A percentile compares a stretch with the other conserved stretches of the same genome.
phyloP scores from a whole-genome alignment of 2,797 vertebrate species.

The Danio albolineatus region DNA sequence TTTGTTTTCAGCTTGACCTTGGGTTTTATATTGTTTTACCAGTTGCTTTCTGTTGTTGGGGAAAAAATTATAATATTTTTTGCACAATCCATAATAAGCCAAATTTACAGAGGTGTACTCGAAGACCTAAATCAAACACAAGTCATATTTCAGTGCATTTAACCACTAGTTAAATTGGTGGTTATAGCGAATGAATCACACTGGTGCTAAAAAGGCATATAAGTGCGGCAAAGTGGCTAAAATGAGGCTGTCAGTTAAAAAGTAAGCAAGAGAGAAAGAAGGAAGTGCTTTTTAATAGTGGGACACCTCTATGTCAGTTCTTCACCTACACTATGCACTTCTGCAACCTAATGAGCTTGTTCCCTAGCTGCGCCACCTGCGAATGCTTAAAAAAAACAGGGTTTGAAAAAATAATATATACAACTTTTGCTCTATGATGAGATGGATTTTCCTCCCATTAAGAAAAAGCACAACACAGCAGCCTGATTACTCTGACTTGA shows the following conservation, averaged over 20 bases:
- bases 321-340: background rate
- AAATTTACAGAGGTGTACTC: too few species aligned
- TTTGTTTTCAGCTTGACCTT: too few species aligned
- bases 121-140: background rate
- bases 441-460: conserved; percentile 42
- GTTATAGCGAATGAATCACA: too few species aligned
- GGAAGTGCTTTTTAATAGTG: background rate
- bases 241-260: background rate
- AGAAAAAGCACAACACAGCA: conserved; percentile 33
- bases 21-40: too few species aligned
- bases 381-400: conserved; percentile 6
- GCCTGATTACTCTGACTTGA: conserved; percentile 43
- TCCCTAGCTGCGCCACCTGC: background rate
- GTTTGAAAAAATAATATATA: conserved; percentile 14
- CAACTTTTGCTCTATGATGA: conserved; percentile 32
- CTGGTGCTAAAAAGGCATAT: background rate
- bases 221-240: too few species aligned
- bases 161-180: background rate
- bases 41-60: too few species aligned
- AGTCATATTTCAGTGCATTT: background rate
- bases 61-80: too few species aligned
- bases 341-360: conserved; percentile 11
- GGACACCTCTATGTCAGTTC: background rate
- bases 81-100: too few species aligned
- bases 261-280: background rate